phyloP scores from a whole-genome alignment of 2,888 invertebrate species.

The Dyspetes luteomarginatus region DNA sequence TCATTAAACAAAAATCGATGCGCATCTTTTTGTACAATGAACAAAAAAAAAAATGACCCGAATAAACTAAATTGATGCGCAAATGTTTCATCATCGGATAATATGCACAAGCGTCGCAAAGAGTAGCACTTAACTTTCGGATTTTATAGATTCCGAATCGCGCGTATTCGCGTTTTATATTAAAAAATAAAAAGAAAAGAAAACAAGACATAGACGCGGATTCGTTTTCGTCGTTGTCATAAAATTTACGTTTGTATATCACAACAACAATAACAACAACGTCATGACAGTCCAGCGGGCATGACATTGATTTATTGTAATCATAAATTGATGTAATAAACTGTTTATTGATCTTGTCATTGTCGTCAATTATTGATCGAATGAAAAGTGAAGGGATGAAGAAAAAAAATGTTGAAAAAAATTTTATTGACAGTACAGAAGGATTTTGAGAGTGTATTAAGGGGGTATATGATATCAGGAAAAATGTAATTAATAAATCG shows the following conservation, averaged over 20 bases:
- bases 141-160: conserved; percentile 54
- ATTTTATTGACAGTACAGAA: no score
- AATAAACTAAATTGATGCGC: conserved; percentile 35
- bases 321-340: conserved; percentile 69
- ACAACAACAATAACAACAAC: conserved; percentile 27
- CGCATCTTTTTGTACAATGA: conserved; percentile 51
- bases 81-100: conserved; percentile 42
- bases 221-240: conserved; percentile 27
- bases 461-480: no score
- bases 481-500: no score
- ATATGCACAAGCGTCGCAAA: conserved; percentile 56
- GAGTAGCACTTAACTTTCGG: conserved; percentile 44
- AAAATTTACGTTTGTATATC: conserved; percentile 59
- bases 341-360: conserved; percentile 63
- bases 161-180: conserved; percentile 62
- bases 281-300: conserved; percentile 58
- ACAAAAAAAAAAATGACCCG: conserved; percentile 1
- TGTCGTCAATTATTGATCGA: background rate
- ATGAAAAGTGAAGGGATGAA: no score
- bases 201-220: conserved; percentile 38
- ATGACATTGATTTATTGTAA: conserved; percentile 67
- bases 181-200: background rate
- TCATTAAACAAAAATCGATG: conserved; percentile 42
- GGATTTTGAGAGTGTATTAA: no score
- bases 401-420: no score